Base-by-base conservation (phyloP, 2,888 invertebrate species). In the Alcis repandata region DNA sequence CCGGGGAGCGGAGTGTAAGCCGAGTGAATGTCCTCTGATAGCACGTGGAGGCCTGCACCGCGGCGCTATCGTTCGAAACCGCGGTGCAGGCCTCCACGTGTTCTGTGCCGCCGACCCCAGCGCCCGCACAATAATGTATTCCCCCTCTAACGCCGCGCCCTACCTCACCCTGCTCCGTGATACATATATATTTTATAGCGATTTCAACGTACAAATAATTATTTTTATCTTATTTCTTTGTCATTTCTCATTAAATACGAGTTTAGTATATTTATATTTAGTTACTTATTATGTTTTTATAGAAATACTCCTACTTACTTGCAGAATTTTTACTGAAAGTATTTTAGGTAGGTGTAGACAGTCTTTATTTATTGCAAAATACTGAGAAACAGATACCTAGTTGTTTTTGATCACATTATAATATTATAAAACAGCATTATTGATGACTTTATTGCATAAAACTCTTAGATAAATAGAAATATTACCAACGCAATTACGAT, bases 51-150 rank as follows among this genome's bases (percentile, higher is more conserved):
- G 92, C 91, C 85, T 81, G 80, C 84, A 92, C 92, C 86, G 83
- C 87, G 92, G 91, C 87, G 86, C 82, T 85, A 78, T 71, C 85
- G 78, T 78, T 70, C 79, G 78, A 77, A 80, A 85, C 90, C 92
- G 86, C 87, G 86, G 93, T 92, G 84, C 81, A 79, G 82, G 92
- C 92, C 93, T 91, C 93, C 93, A 92, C 92, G 92, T 91, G 92
- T 84, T n/a, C 79, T 83, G 82, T 88, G 87, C 84, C 86, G 87
- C 83, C 88, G 88, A 88, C 88, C 91, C 86, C 83, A 78, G 66
- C 68, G 68, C 58, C 58, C 61, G 61, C 57, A 59, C 56, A 54
- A 33, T 63, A 64, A 59, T 62, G 59, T 79, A 77, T 79, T 80
- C 81, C 83, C 83, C 80, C 78, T 78, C 75, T 71, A 51, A 43